Conservation (phyloP, 2,113 vertebrate genomes). For the Dasypus novemcinctus region DNA sequence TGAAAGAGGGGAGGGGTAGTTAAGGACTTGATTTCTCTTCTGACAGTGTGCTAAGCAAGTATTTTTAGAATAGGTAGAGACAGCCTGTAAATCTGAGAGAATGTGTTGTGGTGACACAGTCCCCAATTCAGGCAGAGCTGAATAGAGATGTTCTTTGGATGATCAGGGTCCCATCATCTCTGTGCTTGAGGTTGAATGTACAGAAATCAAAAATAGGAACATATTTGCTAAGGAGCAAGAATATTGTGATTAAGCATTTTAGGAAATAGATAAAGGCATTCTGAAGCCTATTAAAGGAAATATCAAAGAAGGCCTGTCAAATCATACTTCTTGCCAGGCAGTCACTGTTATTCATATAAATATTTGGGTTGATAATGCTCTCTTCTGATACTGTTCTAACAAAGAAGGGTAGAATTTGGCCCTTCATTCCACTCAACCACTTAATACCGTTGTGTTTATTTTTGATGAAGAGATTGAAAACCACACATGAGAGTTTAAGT, state of each 20-base stretch:
- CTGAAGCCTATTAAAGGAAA: not conserved
- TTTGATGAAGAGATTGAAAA: not conserved
- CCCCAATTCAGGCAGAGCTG: not conserved
- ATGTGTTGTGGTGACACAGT: not conserved
- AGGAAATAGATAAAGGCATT: not conserved
- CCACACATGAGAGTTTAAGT: not conserved
- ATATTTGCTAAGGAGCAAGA: not conserved
- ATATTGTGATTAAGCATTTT: not conserved
- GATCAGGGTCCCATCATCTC: not conserved
- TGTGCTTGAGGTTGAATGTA: not conserved
- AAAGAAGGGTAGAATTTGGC: not conserved
- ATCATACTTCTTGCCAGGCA: not conserved
- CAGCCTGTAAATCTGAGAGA: not conserved
- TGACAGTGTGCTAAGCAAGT: not conserved
- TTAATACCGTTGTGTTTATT: not conserved
- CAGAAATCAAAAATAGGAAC: not conserved
- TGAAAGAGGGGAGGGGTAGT: not conserved
- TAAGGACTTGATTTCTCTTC: not conserved
- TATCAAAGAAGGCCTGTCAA: not conserved
- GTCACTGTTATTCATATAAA: not conserved
- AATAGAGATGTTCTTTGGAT: not conserved
- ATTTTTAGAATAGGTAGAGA: conserved; percentile 1
- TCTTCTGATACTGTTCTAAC: not conserved
- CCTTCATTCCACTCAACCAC: no score
- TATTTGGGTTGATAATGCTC: not conserved